A percentile compares a stretch with the other conserved stretches of the same genome.
phyloP scores from a whole-genome alignment of 2,113 vertebrate genomes.

The Rynchops niger region DNA sequence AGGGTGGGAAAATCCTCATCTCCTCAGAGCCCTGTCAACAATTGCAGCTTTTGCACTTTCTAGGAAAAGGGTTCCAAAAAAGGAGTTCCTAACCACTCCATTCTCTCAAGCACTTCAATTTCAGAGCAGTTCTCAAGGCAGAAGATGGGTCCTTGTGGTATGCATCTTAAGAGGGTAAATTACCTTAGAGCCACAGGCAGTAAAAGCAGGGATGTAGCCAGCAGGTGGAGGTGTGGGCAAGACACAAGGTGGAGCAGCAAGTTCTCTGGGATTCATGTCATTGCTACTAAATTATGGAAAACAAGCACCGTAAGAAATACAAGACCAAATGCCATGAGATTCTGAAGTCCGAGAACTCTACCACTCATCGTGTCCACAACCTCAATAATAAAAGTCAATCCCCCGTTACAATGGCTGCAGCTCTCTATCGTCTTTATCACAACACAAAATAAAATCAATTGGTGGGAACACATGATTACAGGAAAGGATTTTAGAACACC shows the following conservation, averaged over 20 bases:
- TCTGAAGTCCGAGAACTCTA: not conserved
- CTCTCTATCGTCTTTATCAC: not conserved
- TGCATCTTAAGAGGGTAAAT: not conserved
- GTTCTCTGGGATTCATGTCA: not conserved
- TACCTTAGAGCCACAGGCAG: not conserved
- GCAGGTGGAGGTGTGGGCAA: not conserved
- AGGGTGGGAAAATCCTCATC: not conserved
- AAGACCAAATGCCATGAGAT: not conserved
- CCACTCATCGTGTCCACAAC: not conserved
- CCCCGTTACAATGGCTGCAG: not conserved
- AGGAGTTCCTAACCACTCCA: not conserved
- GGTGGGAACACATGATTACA: not conserved
- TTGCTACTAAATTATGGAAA: not conserved
- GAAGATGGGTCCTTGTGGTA: not conserved
- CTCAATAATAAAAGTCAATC: not conserved
- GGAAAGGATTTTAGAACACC: not conserved
- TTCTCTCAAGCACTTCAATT: not conserved
- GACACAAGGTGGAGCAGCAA: not conserved
- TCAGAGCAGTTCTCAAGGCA: not conserved
- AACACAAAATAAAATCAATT: not conserved
- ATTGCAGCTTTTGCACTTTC: not conserved
- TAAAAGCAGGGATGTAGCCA: not conserved
- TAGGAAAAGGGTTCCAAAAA: not conserved
- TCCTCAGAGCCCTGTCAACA: not conserved
- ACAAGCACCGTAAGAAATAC: not conserved